A percentile compares a stretch with the other conserved stretches of the same genome.
Conservation (phyloP, 2,888 invertebrate species). For the Sinohyriopsis cumingii region DNA sequence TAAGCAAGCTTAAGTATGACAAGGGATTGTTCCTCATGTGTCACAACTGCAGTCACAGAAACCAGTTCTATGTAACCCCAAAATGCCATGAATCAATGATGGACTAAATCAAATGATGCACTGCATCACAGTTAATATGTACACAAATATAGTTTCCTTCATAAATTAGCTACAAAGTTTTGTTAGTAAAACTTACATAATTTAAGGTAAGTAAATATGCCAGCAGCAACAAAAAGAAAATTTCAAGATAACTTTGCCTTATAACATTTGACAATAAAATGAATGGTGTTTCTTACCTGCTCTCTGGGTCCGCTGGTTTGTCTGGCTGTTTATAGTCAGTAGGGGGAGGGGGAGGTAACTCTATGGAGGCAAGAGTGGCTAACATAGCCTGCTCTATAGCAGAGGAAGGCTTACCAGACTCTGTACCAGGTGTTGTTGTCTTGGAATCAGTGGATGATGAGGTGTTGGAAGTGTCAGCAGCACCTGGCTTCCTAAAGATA, state of each 20-base stretch:
- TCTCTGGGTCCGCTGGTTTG: conserved; percentile 33
- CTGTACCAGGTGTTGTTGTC: conserved; percentile 11
- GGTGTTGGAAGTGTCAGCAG: conserved; percentile 3
- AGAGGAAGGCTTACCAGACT: conserved; percentile 63
- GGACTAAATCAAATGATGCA: background rate
- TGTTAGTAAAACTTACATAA: too few species aligned
- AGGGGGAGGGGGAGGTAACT: conserved; percentile 70
- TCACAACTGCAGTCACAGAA: too few species aligned
- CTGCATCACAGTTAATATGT: background rate
- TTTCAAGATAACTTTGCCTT: background rate
- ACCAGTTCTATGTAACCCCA: background rate
- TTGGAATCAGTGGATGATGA: conserved; percentile 18
- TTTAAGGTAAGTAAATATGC: background rate
- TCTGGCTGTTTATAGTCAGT: conserved; percentile 19
- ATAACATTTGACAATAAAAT: background rate
- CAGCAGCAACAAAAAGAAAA: background rate
- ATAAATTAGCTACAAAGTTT: too few species aligned
- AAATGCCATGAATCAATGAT: background rate
- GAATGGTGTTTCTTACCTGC: conserved; percentile 22
- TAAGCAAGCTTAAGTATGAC: too few species aligned
- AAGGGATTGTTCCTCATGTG: too few species aligned
- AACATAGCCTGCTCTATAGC: conserved; percentile 93
- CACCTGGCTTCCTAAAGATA: conserved; percentile 1
- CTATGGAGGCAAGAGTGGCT: conserved; percentile 91
- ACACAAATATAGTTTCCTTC: too few species aligned